These are phyloP conservation scores for Blastobasis lacticolella DNA, from an alignment of 2,888 invertebrate genomes.

Conservation along the genomic window DNA sequence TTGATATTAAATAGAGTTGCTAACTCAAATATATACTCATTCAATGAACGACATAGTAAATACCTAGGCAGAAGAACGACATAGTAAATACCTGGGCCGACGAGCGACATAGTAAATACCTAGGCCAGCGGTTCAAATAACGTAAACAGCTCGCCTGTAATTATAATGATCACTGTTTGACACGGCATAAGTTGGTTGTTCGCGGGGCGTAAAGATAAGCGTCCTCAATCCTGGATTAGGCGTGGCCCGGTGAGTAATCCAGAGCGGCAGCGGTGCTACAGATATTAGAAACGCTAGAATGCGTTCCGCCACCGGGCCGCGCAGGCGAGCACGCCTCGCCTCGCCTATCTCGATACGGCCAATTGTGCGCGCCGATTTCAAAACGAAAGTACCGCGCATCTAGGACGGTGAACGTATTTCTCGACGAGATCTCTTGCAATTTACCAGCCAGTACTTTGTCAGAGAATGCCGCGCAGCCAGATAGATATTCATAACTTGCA, in stretches of 20 bases:
- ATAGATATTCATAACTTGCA: slow-evolving; percentile 63
- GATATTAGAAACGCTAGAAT: slow-evolving; percentile 4
- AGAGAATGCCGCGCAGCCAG: slow-evolving; percentile 56
- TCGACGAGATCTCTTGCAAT: slow-evolving; percentile 68
- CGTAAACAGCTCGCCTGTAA: no score
- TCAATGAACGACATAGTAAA: no score
- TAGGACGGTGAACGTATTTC: slow-evolving; percentile 74
- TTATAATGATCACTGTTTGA: no score
- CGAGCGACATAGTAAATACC: no score
- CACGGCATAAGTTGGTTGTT: no score
- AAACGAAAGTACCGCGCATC: slow-evolving; percentile 74
- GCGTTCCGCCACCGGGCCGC: slow-evolving; percentile 42
- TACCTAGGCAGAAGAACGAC: no score
- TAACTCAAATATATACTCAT: no score
- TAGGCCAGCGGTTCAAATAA: no score
- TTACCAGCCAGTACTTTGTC: slow-evolving; percentile 55
- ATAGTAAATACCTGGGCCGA: no score
- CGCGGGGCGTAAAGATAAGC: no score
- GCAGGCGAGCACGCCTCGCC: slow-evolving; percentile 29
- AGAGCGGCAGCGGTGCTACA: neutral
- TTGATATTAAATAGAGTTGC: no score
- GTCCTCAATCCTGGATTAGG: neutral
- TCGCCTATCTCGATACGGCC: slow-evolving; percentile 65
- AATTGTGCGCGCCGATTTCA: slow-evolving; percentile 73
- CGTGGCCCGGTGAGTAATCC: neutral